Percentiles rank a stretch among this genome's conserved stretches.
Conservation (phyloP, 2,113 vertebrate genomes). For the Thermophis baileyi region DNA sequence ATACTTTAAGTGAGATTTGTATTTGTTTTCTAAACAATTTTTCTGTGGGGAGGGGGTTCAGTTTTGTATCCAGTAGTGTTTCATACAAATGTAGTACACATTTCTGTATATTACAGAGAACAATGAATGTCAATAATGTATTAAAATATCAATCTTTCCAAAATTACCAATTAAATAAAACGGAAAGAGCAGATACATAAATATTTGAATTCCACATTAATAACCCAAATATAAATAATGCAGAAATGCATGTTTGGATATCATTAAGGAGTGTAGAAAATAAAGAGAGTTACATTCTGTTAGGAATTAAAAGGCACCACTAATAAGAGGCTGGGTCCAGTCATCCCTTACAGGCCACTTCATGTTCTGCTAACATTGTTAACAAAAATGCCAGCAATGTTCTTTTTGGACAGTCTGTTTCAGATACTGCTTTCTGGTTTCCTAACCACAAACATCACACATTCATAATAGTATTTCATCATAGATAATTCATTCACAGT, state of each 20-base stretch:
- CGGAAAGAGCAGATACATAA: conserved; percentile 40
- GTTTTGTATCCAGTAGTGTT: conserved; percentile 10
- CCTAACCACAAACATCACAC: conserved; percentile 91
- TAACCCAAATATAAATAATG: conserved; percentile 63
- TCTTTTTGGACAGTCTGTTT: conserved; percentile 33
- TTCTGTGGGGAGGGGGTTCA: not conserved
- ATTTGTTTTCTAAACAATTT: conserved; percentile 17
- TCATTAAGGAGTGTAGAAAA: conserved; percentile 70
- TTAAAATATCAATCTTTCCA: conserved; percentile 35
- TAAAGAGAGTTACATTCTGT: conserved; percentile 64
- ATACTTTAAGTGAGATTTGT: not conserved
- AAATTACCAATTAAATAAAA: conserved; percentile 33
- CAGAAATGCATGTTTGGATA: conserved; percentile 62
- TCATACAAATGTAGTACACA: conserved; percentile 29
- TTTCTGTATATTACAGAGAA: not conserved
- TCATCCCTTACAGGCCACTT: conserved; percentile 54
- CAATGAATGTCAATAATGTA: not conserved
- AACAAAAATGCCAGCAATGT: conserved; percentile 43
- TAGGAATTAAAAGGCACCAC: conserved; percentile 78
- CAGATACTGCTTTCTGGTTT: conserved; percentile 76
- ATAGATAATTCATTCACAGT: conserved; percentile 97
- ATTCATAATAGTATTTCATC: conserved; percentile 96
- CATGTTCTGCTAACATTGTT: conserved; percentile 37
- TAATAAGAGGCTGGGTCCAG: conserved; percentile 73
- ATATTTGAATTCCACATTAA: conserved; percentile 51